Percentiles rank a stretch among this genome's conserved stretches.
phyloP scores from a whole-genome alignment of 2,797 vertebrate species.

The Acanthis flammea region DNA sequence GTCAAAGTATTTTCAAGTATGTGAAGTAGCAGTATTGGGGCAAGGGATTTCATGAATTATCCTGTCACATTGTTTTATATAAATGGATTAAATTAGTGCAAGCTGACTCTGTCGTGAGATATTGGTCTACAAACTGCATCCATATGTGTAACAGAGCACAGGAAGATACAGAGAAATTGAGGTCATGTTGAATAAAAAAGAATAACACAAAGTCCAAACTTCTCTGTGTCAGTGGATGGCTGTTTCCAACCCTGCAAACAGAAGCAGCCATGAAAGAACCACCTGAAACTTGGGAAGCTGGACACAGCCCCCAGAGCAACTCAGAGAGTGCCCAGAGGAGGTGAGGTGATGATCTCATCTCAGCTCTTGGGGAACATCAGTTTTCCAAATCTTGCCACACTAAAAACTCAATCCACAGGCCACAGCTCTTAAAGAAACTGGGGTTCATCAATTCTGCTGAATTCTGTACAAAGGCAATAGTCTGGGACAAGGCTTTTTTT shows the following conservation, averaged over 20 bases:
- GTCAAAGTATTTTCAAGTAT: neutral
- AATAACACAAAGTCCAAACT: neutral
- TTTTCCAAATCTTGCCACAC: neutral
- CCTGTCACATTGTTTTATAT: neutral
- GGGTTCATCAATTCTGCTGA: neutral
- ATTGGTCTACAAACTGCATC: neutral
- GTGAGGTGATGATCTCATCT: neutral
- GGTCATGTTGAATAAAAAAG: neutral
- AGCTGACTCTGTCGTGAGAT: neutral
- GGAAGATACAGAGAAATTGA: neutral
- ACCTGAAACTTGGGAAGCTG: neutral
- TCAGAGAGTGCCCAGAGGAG: neutral
- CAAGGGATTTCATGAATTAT: neutral
- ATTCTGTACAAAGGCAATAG: neutral
- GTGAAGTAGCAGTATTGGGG: neutral
- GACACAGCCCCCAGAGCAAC: neutral
- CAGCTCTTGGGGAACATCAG: neutral
- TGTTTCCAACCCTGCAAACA: neutral
- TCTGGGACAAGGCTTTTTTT: neutral
- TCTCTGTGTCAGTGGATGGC: neutral
- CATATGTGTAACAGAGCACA: neutral
- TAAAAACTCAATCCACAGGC: neutral
- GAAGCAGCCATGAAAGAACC: neutral
- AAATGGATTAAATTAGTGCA: neutral
- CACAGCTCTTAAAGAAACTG: neutral